Evolutionary conservation across 2,113 vertebrate genomes (phyloP).

Genomic region (Spheniscus mendiculus): DNA sequence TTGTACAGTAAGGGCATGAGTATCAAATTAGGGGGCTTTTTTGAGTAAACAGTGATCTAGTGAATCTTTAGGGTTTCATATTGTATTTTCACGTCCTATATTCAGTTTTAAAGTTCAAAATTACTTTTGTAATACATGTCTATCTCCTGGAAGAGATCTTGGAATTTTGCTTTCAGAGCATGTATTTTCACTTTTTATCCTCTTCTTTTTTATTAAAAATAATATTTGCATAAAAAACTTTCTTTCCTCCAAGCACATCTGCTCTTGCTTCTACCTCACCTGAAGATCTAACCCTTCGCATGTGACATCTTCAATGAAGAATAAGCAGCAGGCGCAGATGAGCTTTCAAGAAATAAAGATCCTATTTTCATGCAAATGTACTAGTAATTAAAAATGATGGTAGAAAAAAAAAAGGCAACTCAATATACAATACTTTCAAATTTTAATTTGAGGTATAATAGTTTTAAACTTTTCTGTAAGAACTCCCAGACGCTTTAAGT

Average conservation of each 20-base stretch:
- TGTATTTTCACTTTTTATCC: conserved; percentile 11
- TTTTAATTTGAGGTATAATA: conserved; percentile 49
- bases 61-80: not conserved
- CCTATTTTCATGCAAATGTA: conserved; percentile 68
- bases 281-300: conserved; percentile 50
- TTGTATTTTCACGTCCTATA: not conserved
- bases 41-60: not conserved
- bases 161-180: conserved; percentile 10
- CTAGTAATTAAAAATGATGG: conserved; percentile 64
- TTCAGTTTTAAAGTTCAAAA: conserved; percentile 13
- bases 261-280: conserved; percentile 52
- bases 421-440: conserved; percentile 44
- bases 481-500: conserved; percentile 24
- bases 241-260: conserved; percentile 58
- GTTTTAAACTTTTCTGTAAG: conserved; percentile 48
- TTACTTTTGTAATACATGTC: not conserved
- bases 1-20: not conserved
- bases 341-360: conserved; percentile 66
- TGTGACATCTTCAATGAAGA: conserved; percentile 56
- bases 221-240: conserved; percentile 51
- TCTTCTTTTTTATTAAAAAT: conserved; percentile 53
- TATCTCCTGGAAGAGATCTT: not conserved
- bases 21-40: not conserved
- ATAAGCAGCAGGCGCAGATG: conserved; percentile 62
- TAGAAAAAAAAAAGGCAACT: conserved; percentile 44